Evolutionary conservation across 2,113 vertebrate genomes (phyloP).

Genomic region (Eudorcas thomsonii): DNA sequence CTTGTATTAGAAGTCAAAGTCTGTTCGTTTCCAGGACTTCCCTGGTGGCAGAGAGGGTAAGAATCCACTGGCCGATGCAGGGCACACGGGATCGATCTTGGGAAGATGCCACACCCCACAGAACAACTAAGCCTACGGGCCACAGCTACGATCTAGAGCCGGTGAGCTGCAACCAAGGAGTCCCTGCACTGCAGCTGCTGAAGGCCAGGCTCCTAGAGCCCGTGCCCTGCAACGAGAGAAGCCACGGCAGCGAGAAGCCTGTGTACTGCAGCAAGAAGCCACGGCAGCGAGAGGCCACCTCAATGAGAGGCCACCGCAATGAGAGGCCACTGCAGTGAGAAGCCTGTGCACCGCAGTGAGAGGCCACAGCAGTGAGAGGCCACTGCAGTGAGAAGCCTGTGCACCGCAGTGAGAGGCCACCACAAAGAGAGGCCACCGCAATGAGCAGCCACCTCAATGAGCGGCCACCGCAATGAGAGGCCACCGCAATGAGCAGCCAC

Average conservation of each 20-base stretch:
- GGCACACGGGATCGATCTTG: background rate
- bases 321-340: too few species aligned
- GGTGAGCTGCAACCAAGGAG: background rate
- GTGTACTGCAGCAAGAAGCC: too few species aligned
- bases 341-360: too few species aligned
- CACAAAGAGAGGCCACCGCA: too few species aligned
- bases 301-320: too few species aligned
- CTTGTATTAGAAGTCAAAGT: background rate
- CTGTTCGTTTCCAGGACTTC: background rate
- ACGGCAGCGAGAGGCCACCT: rapidly evolving
- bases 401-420: too few species aligned
- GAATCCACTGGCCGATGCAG: background rate
- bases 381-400: too few species aligned
- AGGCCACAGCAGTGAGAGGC: too few species aligned
- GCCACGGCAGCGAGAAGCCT: rapidly evolving
- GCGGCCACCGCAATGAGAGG: too few species aligned
- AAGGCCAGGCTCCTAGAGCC: background rate
- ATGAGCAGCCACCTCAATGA: too few species aligned
- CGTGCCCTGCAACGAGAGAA: background rate
- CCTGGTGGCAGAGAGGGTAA: background rate
- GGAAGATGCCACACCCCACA: background rate
- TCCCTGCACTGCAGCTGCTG: background rate
- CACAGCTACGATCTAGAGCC: background rate
- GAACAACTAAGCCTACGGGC: background rate
- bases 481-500: too few species aligned